Evolutionary conservation across 2,113 vertebrate genomes (phyloP).

Genomic region (Otolemur garnettii): DNA sequence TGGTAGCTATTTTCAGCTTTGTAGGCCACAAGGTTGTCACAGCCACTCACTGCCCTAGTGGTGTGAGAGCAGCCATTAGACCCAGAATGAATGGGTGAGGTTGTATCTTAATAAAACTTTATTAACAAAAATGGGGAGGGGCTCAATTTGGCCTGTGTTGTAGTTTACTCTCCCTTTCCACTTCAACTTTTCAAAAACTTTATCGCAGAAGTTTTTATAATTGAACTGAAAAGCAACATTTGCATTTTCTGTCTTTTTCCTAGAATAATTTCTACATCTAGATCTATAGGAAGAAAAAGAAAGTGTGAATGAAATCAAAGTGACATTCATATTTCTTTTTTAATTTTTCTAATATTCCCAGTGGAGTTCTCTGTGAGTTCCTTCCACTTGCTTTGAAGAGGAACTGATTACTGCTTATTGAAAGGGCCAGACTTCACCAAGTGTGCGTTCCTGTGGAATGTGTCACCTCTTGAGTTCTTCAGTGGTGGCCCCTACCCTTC

Average conservation of each 20-base stretch:
- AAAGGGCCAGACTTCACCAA: not conserved
- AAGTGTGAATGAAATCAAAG: not conserved
- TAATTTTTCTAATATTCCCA: not conserved
- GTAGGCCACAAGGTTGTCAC: not conserved
- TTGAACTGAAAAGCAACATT: not conserved
- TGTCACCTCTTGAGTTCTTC: conserved; percentile 50
- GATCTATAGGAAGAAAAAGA: not conserved
- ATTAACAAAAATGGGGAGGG: not conserved
- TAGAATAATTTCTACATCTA: conserved; percentile 2
- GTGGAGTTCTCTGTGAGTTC: not conserved
- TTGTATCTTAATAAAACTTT: conserved; percentile 39
- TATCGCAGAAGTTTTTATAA: not conserved
- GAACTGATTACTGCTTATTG: not conserved
- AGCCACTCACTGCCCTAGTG: not conserved
- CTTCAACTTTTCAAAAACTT: conserved; percentile 43
- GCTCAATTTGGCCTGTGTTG: not conserved
- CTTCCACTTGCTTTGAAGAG: not conserved
- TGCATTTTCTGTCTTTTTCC: conserved; percentile 49
- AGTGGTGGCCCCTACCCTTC: not conserved
- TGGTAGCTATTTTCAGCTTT: not conserved
- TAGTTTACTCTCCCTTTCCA: not conserved
- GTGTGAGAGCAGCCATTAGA: not conserved
- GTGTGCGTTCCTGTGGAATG: conserved; percentile 20
- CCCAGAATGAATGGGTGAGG: not conserved
- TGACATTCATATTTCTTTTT: not conserved